Evolutionary conservation across 1,140 invertebrate species (phyloP), one percentile per base, ranked within the genome.

Genomic region (Temnothorax nylanderi): DNA sequence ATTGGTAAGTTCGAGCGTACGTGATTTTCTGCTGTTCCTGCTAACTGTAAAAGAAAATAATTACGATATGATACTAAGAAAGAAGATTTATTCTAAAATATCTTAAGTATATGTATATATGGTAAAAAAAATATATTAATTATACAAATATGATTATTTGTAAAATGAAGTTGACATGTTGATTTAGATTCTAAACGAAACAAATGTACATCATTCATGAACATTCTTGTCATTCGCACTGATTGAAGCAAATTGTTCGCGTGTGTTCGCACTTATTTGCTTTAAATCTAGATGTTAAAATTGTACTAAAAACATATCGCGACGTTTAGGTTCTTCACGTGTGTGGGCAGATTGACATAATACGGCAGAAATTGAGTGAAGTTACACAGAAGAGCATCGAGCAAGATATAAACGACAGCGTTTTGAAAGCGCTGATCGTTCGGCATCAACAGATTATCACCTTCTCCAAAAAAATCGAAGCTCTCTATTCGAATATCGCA

Each of bases 341-440:
- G 16, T 75, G 80, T 13, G 80, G 80, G 5, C 80, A 84, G n/a
- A 84, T 84, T 18, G 80, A 84, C 4, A 60, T 74, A 75, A 32
- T 84, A 2, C 69, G 54, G 13, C 80, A 47, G 1, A 84, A 84
- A 37, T 18, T 84, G 11, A 49, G 41, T 8, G 32, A 32, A 41
- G 44, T 62, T 32, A 44, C 64, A 6, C 64, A 7, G 44, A 21
- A 82, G 4, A 34, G 21, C 2, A 37, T 80, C 18, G 41, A 49
- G 11, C 54, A 41, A 4, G 7, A 5, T 11, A 13, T 37, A 7
- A 34, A n/a, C 7, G 11, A 74, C 18, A 37, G 6, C 11, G 21
- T 82, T 4, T 3, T 84, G 8, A 84, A 84, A 49, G 37, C n/a
- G n/a, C 10, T 75, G 7, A 56, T 85, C 8, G 32, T 85, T 10